Evolutionary conservation across 2,113 vertebrate species (phyloP).

Genomic region (Loxodonta africana): DNA sequence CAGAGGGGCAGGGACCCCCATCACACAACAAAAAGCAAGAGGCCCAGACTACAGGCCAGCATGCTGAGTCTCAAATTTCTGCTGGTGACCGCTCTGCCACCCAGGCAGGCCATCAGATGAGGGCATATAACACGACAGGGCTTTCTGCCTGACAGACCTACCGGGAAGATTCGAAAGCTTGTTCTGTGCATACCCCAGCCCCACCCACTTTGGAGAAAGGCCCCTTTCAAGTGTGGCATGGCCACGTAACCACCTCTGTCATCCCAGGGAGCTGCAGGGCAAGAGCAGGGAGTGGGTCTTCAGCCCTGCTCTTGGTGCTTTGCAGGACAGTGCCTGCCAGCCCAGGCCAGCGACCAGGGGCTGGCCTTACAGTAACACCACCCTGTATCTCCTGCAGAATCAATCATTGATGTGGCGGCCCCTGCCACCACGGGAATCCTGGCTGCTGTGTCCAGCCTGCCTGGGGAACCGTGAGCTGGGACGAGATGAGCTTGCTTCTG

Average conservation of each 20-base stretch:
- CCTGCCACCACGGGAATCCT: not conserved
- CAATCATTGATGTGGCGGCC: constrained; percentile 23
- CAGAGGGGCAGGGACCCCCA: not conserved
- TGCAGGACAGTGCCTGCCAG: not conserved
- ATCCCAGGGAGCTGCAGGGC: not conserved
- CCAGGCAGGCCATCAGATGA: not conserved
- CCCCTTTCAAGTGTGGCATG: not conserved
- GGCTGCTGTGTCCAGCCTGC: not conserved
- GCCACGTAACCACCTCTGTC: not conserved
- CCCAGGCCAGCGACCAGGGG: not conserved
- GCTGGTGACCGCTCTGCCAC: not conserved
- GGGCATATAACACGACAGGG: not conserved
- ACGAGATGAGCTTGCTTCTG: not conserved
- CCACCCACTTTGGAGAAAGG: not conserved
- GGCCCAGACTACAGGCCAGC: not conserved
- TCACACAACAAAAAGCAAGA: not conserved
- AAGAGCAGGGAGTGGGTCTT: not conserved
- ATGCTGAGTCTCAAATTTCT: not conserved
- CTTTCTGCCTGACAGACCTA: not conserved
- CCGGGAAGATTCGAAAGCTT: not conserved
- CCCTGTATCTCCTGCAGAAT: not conserved
- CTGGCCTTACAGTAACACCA: not conserved
- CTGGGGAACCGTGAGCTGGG: not conserved
- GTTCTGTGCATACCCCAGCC: not conserved
- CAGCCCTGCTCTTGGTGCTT: not conserved